Base-by-base conservation (phyloP, 2,797 vertebrate species). In the Schizopygopsis malacanthus region DNA sequence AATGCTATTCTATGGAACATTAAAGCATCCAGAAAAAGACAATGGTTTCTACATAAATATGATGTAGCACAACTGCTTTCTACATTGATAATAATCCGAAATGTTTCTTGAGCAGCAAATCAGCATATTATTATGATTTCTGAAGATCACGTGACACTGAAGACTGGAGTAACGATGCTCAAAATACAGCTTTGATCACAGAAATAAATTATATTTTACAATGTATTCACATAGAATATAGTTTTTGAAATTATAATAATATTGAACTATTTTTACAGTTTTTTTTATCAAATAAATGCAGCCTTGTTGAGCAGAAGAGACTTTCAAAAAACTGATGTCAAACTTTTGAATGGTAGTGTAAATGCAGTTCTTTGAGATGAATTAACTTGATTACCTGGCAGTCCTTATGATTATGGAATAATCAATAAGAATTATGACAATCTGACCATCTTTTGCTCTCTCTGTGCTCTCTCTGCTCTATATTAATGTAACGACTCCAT, bases 401-500 rank as follows among this genome's bases (percentile, higher is more conserved):
- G 59, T 63, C 4, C 54, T 59, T 59, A 13, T 28, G 22, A 6
- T 50, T 33, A 10, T n/a, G 6, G 20, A 4, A 4, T 33, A 59
- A 16, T 76, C 28, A 33, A 33, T 33, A 33, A 33, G 28, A 2
- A 33, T 33, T 33, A 33, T 33, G 25, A 56, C 18, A 39, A 22
- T 25, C 37, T 43, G 33, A 61, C 6, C 39, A 25, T 43, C 70
- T 45, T 41, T 45, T 43, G 41, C 69, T 73, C 25, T 75, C 16
- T 22, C 10, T 37, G 28, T 43, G 2, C 8, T 2, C 0, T 6
- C 11, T 33, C 63, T 79, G 20, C 12, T 45, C 16, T 70, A 18
- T 71, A 39, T 43, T 84, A 84, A 79, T 80, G 52, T 61, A 39
- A 28, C 15, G 20, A 47, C 77, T 72, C 83, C 83, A 85, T 85